Evolutionary conservation across 2,797 vertebrate genomes (phyloP).

Genomic region (Tenualosa thibaudeaui): DNA sequence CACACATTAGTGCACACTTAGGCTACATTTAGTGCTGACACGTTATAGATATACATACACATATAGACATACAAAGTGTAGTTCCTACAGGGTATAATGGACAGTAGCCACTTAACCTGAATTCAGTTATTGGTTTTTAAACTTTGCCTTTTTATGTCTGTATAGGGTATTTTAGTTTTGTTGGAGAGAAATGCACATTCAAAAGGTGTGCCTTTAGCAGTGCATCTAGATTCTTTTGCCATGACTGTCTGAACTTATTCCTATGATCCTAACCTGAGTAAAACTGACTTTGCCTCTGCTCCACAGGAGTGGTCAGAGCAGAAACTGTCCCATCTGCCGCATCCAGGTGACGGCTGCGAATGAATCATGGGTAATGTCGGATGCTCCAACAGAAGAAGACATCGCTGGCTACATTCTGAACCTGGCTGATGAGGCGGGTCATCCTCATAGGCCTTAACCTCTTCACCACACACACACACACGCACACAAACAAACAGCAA

Average conservation of each 20-base stretch:
- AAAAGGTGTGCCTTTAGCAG: too few relatives aligned
- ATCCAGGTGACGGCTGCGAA: conserved; percentile 89
- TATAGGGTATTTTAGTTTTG: background rate
- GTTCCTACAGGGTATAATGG: too few relatives aligned
- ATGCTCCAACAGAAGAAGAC: conserved; percentile 94
- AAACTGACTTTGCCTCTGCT: background rate
- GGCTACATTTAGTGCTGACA: too few relatives aligned
- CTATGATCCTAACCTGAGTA: background rate
- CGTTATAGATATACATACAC: too few relatives aligned
- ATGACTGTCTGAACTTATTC: background rate
- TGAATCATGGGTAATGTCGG: conserved; percentile 96
- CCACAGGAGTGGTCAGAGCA: conserved; percentile 90
- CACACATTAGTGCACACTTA: too few relatives aligned
- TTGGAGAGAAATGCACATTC: too few relatives aligned
- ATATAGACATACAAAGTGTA: too few relatives aligned
- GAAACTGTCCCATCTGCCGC: conserved; percentile 95
- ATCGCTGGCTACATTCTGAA: conserved; percentile 94
- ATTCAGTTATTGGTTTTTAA: too few relatives aligned
- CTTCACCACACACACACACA: background rate
- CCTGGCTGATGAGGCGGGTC: conserved; percentile 92
- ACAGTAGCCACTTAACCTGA: too few relatives aligned
- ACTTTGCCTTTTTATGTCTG: too few relatives aligned
- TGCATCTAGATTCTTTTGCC: too few relatives aligned
- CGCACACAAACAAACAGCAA: background rate
- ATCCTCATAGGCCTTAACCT: conserved; percentile 87